Evolutionary conservation across 2,888 invertebrate genomes (phyloP).

Genomic region (Stenchaetothrips biformis): DNA sequence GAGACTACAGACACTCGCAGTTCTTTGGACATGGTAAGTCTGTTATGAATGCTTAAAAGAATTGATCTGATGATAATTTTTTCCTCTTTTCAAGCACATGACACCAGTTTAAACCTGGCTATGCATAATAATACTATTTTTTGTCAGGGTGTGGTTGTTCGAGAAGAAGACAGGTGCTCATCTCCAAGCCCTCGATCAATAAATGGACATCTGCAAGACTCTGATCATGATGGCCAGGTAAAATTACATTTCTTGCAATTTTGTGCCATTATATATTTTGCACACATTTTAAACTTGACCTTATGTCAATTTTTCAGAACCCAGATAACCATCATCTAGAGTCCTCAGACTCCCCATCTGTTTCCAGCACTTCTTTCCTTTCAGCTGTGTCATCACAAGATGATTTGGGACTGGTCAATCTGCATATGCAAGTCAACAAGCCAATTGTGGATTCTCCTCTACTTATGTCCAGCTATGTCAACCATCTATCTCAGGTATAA

Average conservation of each 20-base stretch:
- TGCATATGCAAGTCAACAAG: slow-evolving; percentile 88
- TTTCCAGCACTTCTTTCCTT: slow-evolving; percentile 79
- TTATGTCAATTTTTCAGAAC: slow-evolving; percentile 32
- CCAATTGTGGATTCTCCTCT: slow-evolving; percentile 91
- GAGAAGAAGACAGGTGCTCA: not conserved
- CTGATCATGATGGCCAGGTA: slow-evolving; percentile 34
- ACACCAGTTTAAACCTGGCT: no score
- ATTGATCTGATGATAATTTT: not conserved
- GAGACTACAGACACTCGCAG: not conserved
- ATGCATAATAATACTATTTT: no score
- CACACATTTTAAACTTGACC: not conserved
- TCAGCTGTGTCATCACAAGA: slow-evolving; percentile 91
- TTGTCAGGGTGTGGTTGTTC: not conserved
- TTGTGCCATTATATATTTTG: not conserved
- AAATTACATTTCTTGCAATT: not conserved
- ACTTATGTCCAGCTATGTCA: slow-evolving; percentile 89
- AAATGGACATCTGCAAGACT: not conserved
- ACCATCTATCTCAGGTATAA: slow-evolving; percentile 79
- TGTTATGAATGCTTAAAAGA: not conserved
- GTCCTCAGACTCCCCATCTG: slow-evolving; percentile 70
- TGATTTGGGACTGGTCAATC: slow-evolving; percentile 83
- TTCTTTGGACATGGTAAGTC: not conserved
- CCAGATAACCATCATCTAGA: slow-evolving; percentile 46
- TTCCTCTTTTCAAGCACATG: not conserved
- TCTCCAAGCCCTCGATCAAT: not conserved